Base-by-base conservation (phyloP, 2,797 vertebrate species). In the Adrianichthys oophorus region DNA sequence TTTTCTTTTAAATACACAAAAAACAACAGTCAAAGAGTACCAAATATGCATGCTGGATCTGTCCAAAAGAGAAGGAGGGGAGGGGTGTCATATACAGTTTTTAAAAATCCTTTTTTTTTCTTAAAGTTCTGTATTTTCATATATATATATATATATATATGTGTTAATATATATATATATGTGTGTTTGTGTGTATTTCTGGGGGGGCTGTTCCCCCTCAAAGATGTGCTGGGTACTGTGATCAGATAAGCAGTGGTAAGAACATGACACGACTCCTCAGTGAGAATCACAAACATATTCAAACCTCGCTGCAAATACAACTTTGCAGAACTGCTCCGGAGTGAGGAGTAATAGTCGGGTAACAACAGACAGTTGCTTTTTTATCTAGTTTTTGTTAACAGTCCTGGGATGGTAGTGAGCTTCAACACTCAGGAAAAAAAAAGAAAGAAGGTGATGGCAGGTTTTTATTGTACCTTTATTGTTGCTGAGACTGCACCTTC, bases 41-140 rank as follows among this genome's bases (percentile, higher is more conserved):
- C 94, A 94, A 95, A 94, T 90, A 94, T 93, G 95, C 96, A 98
- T 97, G 96, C 95, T 94, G 94, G 93, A 93, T 90, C 90, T 82
- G 87, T 91, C 93, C 91, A 93, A 89, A 86, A 76, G 74, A 51
- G 52, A 23, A 15, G 19, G 23, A 21, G 12, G 26, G 17, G 41
- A 60, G 3, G 45, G 21, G 15, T 4, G 62, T 76, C 75, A 80
- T 69, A 67, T 70, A 85, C 81, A 68, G 32, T 62, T 65, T 72
- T 65, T 24, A 0, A 44, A 44, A 15, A 19, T 68, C 41, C n/a
- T 42, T 42, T 60, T 55, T 52, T 48, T 65, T 78, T 64, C 54
- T 54, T 46, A 66, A 53, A 59, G 26, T 64, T 55, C 4, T 46
- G 7, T 51, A 37, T 51, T 26, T 26, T 26, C 26, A 56, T 32